Evolutionary conservation across 2,888 invertebrate genomes (phyloP).

Genomic region (Nycteola revayana): DNA sequence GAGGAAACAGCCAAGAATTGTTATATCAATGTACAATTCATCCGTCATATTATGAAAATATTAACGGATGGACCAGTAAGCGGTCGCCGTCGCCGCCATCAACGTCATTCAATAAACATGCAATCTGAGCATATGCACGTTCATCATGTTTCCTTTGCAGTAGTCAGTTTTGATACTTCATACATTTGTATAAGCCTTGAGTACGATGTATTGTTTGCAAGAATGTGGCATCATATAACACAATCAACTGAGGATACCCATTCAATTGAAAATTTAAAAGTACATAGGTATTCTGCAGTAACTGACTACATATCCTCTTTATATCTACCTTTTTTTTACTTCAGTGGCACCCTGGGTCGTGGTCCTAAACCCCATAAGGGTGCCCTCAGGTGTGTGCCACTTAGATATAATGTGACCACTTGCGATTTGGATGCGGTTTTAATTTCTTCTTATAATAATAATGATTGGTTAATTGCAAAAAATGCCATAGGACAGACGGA

Average conservation of each 20-base stretch:
- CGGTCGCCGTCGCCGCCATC: conserved; percentile 16
- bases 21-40: conserved; percentile 36
- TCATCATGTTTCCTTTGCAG: conserved; percentile 31
- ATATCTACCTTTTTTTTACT: too few relatives aligned
- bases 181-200: conserved; percentile 11
- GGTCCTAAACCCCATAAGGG: too few relatives aligned
- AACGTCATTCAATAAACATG: conserved; percentile 33
- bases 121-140: conserved; percentile 27
- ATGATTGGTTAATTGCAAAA: too few relatives aligned
- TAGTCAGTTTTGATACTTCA: conserved; percentile 20
- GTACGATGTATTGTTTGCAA: conserved; percentile 32
- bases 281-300: too few relatives aligned
- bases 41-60: conserved; percentile 34
- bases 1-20: conserved; percentile 26
- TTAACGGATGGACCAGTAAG: conserved; percentile 21
- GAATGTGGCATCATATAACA: conserved; percentile 20
- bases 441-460: too few relatives aligned
- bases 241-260: conserved; percentile 1
- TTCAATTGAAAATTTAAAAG: background rate
- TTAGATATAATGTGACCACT: too few relatives aligned
- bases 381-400: too few relatives aligned
- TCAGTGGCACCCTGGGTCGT: too few relatives aligned
- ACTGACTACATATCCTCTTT: too few relatives aligned
- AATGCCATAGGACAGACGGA: too few relatives aligned
- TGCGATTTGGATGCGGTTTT: too few relatives aligned